These are phyloP conservation scores for Drosophila nigromelanica DNA, from an alignment of 1,140 invertebrate genomes.

Conservation along the genomic window DNA sequence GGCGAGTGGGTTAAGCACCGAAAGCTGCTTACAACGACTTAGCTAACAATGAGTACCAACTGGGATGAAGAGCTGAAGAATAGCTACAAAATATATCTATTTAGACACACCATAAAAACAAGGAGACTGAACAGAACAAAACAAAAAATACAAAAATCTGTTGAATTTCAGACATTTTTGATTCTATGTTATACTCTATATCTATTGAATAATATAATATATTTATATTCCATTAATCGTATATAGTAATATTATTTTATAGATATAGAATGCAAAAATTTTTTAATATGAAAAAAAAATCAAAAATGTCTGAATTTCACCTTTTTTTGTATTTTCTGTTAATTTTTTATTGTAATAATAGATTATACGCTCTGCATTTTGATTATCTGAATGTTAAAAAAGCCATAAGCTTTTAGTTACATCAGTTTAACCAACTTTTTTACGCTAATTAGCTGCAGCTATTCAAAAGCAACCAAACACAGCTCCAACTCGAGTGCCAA, in stretches of 20 bases:
- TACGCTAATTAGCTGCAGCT: slow-evolving; percentile 15
- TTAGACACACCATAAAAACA: neutral
- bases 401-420: neutral
- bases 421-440: slow-evolving; percentile 16
- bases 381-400: neutral
- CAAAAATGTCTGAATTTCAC: too few relatives aligned
- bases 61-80: neutral
- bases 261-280: too few relatives aligned
- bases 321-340: too few relatives aligned
- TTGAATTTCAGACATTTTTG: too few relatives aligned
- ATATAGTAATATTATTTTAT: too few relatives aligned
- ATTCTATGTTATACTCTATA: too few relatives aligned
- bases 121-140: neutral
- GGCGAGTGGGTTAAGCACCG: slow-evolving; percentile 21
- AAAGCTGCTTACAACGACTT: slow-evolving; percentile 4
- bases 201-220: too few relatives aligned
- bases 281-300: too few relatives aligned
- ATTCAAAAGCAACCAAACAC: slow-evolving; percentile 13
- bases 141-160: neutral
- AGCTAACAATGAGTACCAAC: neutral
- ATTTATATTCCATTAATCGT: too few relatives aligned
- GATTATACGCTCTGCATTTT: neutral
- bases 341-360: too few relatives aligned
- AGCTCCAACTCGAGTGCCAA: slow-evolving; percentile 12
- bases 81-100: neutral